Evolutionary conservation across 2,113 vertebrate genomes (phyloP).

Genomic region (Atrichornis clamosus): DNA sequence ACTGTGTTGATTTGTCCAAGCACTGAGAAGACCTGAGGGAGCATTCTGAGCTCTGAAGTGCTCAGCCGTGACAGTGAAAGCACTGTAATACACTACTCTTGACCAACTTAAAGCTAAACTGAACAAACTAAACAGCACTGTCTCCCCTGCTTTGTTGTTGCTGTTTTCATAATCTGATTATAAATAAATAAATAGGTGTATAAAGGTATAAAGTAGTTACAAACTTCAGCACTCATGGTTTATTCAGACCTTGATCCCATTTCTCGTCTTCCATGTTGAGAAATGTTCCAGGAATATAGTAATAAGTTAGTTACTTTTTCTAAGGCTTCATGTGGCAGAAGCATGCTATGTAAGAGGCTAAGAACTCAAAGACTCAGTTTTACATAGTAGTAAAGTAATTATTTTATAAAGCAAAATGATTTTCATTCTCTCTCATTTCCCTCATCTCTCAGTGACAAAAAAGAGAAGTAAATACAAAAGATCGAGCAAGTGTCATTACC

Average conservation of each 20-base stretch:
- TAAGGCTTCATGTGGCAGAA: neutral
- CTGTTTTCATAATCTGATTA: neutral
- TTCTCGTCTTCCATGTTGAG: neutral
- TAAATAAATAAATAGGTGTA: neutral
- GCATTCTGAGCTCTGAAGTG: neutral
- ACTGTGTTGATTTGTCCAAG: neutral
- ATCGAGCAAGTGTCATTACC: neutral
- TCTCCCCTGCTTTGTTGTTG: neutral
- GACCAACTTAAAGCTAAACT: neutral
- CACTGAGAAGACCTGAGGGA: neutral
- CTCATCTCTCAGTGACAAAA: neutral
- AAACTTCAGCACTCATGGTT: neutral
- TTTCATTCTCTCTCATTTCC: neutral
- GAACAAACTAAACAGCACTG: fast-evolving
- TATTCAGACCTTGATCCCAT: neutral
- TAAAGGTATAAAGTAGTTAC: neutral
- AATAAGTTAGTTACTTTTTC: neutral
- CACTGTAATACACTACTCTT: neutral
- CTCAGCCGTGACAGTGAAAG: neutral
- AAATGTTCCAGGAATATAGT: neutral
- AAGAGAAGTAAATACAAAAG: neutral
- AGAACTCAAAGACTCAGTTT: neutral
- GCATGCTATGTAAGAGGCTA: neutral
- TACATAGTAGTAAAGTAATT: neutral
- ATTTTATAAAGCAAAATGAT: neutral